Evolutionary conservation across 2,797 vertebrate genomes (phyloP), one percentile per base, ranked within the genome.

Genomic region (Kryptolebias ocellatus): DNA sequence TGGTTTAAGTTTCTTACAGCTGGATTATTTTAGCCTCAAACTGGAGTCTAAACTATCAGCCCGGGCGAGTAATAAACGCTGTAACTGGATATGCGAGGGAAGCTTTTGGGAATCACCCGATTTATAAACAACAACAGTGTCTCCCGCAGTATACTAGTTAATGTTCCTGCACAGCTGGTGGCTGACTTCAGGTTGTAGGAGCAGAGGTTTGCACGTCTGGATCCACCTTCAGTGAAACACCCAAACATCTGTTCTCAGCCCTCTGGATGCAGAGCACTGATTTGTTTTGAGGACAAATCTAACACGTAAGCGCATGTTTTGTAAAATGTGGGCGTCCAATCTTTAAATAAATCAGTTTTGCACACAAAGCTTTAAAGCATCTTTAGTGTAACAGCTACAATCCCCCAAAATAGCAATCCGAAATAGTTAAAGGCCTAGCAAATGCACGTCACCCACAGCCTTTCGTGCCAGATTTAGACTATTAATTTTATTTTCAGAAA

Each of bases 161-260:
- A 61, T 58, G 73, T 80, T 79, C 72, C 18, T 59, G 65, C 47
- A 58, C 61, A 68, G 64, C 56, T 72, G 12, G 58, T 68, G 63
- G 50, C 64, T 56, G 64, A 50, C 45, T 53, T 34, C 2, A 50
- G 58, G 45, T 12, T 42, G 2, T 53, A 37, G 47, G 64, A 11
- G 65, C 53, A 51, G 60, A 73, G 2, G 1, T 44, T 71, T 34
- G 53, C 52, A 34, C 71, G 45, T 72, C 37, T 28, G 44, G 50
- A 59, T 74, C 46, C 49, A 4, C 58, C 15, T 1, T 65, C 53
- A 14, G 29, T 10, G 16, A 14, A 12, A 4, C 7, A 1, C 14
- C 11, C 39, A 11, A 3, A 14, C 12, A 42, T 3, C 12, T 14
- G 39, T 42, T 12, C 39, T 42, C 37, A 11, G 39, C 11, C 11